Percentiles rank a stretch among this genome's conserved stretches.
Evolutionary conservation across 2,888 invertebrate species (phyloP).

Genomic region (Merodon equestris): DNA sequence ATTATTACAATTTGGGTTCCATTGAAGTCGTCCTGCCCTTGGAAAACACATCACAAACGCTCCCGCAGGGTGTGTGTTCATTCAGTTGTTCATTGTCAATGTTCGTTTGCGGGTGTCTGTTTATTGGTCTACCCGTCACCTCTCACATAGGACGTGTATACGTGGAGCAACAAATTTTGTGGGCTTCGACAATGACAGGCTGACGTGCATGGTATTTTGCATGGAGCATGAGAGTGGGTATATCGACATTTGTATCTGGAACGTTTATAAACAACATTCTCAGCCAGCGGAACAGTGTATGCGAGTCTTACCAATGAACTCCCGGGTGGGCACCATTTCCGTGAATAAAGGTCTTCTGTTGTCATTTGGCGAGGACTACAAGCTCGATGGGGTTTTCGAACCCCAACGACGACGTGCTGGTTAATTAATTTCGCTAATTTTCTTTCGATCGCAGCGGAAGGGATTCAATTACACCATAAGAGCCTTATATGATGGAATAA

Average conservation of each 20-base stretch:
- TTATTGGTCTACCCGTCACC: not conserved
- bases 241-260: conserved; percentile 29
- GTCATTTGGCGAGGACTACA: conserved; percentile 2
- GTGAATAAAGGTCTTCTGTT: conserved; percentile 34
- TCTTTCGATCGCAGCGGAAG: conserved; percentile 41
- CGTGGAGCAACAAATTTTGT: conserved; percentile 17
- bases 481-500: conserved; percentile 3
- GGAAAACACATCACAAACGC: conserved; percentile 41
- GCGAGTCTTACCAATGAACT: not conserved
- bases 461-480: conserved; percentile 50
- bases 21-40: conserved; percentile 25
- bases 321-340: not conserved
- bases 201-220: not conserved
- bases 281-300: conserved; percentile 9
- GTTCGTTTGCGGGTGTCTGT: conserved; percentile 9
- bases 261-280: conserved; percentile 40
- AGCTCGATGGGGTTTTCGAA: conserved; percentile 14
- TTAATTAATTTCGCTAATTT: conserved; percentile 67
- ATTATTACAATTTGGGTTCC: conserved; percentile 58
- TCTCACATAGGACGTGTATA: not conserved
- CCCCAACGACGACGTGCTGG: conserved; percentile 29
- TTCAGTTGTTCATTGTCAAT: not conserved
- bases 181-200: conserved; percentile 32
- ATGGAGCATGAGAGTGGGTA: conserved; percentile 21
- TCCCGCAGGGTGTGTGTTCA: conserved; percentile 46